Evolutionary conservation across 2,888 invertebrate species (phyloP).

Genomic region (Nineta flava): DNA sequence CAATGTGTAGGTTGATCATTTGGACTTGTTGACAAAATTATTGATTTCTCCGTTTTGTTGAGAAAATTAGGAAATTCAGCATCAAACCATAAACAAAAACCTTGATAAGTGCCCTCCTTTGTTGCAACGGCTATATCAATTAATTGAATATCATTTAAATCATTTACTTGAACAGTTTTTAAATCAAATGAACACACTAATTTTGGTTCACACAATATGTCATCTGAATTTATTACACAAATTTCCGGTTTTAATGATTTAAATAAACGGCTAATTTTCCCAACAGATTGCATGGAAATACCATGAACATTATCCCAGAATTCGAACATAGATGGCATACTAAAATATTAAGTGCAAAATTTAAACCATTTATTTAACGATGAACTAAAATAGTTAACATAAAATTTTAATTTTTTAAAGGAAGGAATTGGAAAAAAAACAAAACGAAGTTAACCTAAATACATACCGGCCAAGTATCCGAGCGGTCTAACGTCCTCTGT

Average conservation of each 20-base stretch:
- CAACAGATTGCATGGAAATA: constrained; percentile 56
- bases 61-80: constrained; percentile 47
- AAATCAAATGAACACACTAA: constrained; percentile 53
- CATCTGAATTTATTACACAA: constrained; percentile 32
- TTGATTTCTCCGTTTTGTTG: constrained; percentile 14
- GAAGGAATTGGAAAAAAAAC: too few relatives aligned
- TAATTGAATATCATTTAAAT: constrained; percentile 41
- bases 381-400: too few relatives aligned
- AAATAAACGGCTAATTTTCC: constrained; percentile 39
- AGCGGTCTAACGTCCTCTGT: too few relatives aligned
- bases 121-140: constrained; percentile 43
- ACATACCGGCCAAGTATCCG: too few relatives aligned
- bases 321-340: constrained; percentile 45
- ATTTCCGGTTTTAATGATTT: constrained; percentile 54
- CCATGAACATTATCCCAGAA: constrained; percentile 71
- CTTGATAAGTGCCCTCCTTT: constrained; percentile 48
- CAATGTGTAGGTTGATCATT: constrained; percentile 43
- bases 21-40: constrained; percentile 40
- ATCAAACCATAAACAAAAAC: constrained; percentile 70
- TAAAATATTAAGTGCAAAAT: constrained; percentile 23
- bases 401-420: too few relatives aligned
- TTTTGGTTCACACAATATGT: constrained; percentile 47
- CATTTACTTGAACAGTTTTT: constrained; percentile 37
- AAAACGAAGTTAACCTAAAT: too few relatives aligned
- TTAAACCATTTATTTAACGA: too few relatives aligned